Evolutionary conservation across 1,140 invertebrate genomes (phyloP), one percentile per base, ranked within the genome.

Genomic region (Nasonia giraulti): DNA sequence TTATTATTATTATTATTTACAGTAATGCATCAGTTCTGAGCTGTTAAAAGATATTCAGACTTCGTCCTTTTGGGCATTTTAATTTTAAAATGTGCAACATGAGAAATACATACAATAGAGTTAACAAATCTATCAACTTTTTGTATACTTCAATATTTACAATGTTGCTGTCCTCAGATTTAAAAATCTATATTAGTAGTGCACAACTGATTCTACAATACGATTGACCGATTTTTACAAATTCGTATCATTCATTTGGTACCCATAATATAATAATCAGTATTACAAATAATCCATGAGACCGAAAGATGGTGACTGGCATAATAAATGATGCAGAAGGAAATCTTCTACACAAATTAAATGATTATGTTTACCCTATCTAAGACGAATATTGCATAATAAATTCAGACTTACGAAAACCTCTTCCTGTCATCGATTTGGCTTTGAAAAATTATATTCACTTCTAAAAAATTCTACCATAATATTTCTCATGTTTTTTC

Each of bases 61-160:
- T 81, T 85, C 73, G 55, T 81, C 74, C 69, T 83, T 84, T 79
- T 79, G 68, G 40, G 71, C 33, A 12, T 68, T 81, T 33, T 31
- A 80, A 80, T 81, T 85, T 75, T 81, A 81, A 85, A 85, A 85
- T 85, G 50, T 76, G 79, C 84, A 85, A 85, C 73, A 81, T 69
- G 44, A 82, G 74, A 82, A 79, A 83, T 83, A 83, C 37, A 87
- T 78, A 87, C 75, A 78, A 83, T 79, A 87, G 37, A 82, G 74
- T 81, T 84, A 85, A 83, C 83, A 86, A 87, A 77, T 62, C 66
- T 85, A 83, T 80, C 73, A 75, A 80, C 68, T 82, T 83, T 83
- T 81, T 82, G 71, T 87, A 83, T 84, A 83, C 83, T 81, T 83
- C 55, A 85, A 50, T 86, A 82, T 85, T 83, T 77, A 87, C 86